These are phyloP conservation scores for Coccyzus lansbergi DNA, from an alignment of 2,797 vertebrate species.

Conservation along the genomic window DNA sequence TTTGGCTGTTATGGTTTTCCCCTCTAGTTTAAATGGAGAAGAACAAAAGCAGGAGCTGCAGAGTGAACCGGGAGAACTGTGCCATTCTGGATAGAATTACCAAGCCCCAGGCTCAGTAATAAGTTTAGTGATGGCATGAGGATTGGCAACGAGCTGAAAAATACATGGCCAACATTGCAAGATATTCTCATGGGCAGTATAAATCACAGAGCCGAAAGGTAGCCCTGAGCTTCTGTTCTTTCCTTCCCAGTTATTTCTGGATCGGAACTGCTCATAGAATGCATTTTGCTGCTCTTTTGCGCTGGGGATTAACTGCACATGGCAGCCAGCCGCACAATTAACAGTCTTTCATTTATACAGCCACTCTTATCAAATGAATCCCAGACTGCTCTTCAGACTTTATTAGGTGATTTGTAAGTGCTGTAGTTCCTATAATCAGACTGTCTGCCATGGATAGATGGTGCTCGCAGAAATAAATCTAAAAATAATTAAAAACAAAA, in stretches of 20 bases:
- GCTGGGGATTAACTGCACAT: neutral
- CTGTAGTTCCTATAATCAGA: neutral
- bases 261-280: neutral
- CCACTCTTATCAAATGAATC: conserved; percentile 21
- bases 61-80: conserved; percentile 76
- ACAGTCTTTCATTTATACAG: conserved; percentile 13
- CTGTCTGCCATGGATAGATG: neutral
- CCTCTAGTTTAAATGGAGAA: conserved; percentile 72
- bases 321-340: conserved; percentile 30
- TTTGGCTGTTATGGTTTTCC: neutral
- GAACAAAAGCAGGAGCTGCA: conserved; percentile 73
- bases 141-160: conserved; percentile 75
- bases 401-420: conserved; percentile 12
- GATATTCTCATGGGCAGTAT: conserved; percentile 59
- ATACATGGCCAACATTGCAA: conserved; percentile 65
- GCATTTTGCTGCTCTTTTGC: neutral
- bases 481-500: neutral
- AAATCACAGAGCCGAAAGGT: conserved; percentile 44
- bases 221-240: neutral
- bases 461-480: neutral
- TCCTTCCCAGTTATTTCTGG: neutral
- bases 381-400: neutral
- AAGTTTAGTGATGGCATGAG: conserved; percentile 71
- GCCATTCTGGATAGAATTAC: conserved; percentile 71
- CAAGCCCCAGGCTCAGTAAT: conserved; percentile 70